Conservation (phyloP, 2,113 vertebrate species). For the Grus americana region DNA sequence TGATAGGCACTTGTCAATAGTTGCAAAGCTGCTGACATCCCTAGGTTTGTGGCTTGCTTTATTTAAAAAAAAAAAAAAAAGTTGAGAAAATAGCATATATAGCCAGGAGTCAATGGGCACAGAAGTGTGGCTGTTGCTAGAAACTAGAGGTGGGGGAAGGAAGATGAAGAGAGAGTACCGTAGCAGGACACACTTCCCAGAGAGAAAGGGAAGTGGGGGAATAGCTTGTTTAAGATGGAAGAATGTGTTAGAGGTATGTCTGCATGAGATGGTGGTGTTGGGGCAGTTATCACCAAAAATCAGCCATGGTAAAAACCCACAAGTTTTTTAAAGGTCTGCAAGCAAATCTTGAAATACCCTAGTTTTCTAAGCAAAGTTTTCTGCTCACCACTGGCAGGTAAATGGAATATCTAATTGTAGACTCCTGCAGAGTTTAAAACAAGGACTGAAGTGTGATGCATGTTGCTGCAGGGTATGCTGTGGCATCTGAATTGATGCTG, state of each 20-base stretch:
- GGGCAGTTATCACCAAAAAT: neutral
- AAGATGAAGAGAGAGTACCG: neutral
- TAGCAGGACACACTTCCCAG: neutral
- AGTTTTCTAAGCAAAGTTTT: neutral
- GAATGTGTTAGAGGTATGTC: neutral
- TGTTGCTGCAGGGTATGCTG: neutral
- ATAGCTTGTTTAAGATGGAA: neutral
- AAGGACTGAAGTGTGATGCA: neutral
- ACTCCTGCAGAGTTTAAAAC: conserved; percentile 3
- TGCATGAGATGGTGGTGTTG: neutral
- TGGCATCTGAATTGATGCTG: neutral
- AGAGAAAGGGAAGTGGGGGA: neutral
- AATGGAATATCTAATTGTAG: neutral
- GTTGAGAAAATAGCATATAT: neutral
- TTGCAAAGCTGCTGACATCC: neutral
- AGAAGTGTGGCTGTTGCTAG: neutral
- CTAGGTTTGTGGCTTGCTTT: neutral
- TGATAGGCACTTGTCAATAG: conserved; percentile 31
- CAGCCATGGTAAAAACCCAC: neutral
- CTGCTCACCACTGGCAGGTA: neutral
- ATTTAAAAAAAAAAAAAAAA: neutral
- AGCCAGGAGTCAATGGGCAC: neutral
- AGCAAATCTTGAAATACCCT: neutral
- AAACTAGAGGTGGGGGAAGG: neutral
- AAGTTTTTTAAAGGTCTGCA: neutral